Conservation (phyloP, 2,888 invertebrate genomes). For the Chrysopilus asiliformis region DNA sequence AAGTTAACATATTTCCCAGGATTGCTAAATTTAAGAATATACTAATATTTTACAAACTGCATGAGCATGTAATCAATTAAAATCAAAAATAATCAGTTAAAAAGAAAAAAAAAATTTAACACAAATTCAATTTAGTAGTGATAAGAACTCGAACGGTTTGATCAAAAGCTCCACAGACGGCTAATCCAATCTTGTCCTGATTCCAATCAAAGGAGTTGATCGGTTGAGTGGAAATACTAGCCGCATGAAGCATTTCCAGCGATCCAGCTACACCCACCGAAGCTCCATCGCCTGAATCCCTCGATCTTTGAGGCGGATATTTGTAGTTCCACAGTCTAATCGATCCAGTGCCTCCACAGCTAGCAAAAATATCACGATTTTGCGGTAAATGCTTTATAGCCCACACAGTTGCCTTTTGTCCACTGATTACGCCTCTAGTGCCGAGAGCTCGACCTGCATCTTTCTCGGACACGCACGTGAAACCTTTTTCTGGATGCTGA, state of each 20-base stretch:
- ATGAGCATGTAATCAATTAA: no score
- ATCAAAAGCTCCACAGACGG: slow-evolving; percentile 83
- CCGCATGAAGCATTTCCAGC: slow-evolving; percentile 62
- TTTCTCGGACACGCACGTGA: slow-evolving; percentile 46
- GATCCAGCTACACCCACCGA: slow-evolving; percentile 64
- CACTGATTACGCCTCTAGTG: slow-evolving; percentile 34
- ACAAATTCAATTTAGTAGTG: slow-evolving; percentile 73
- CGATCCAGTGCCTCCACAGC: slow-evolving; percentile 83
- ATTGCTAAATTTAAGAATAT: no score
- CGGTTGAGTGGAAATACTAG: slow-evolving; percentile 73
- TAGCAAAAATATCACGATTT: slow-evolving; percentile 83
- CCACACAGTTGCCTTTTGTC: slow-evolving; percentile 83
- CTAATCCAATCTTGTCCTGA: slow-evolving; percentile 74
- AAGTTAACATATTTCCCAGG: no score
- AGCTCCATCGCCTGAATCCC: slow-evolving; percentile 55
- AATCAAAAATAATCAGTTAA: no score
- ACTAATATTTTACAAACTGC: no score
- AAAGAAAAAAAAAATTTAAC: no score
- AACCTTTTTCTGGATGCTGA: slow-evolving; percentile 76
- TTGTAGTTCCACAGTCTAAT: slow-evolving; percentile 90
- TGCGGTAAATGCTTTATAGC: slow-evolving; percentile 78
- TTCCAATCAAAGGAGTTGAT: slow-evolving; percentile 87
- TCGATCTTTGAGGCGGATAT: slow-evolving; percentile 66
- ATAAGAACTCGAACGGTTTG: slow-evolving; percentile 77
- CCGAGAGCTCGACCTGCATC: slow-evolving; percentile 35